Base-by-base conservation (phyloP, 2,113 vertebrate genomes). In the Limnothrissa miodon region DNA sequence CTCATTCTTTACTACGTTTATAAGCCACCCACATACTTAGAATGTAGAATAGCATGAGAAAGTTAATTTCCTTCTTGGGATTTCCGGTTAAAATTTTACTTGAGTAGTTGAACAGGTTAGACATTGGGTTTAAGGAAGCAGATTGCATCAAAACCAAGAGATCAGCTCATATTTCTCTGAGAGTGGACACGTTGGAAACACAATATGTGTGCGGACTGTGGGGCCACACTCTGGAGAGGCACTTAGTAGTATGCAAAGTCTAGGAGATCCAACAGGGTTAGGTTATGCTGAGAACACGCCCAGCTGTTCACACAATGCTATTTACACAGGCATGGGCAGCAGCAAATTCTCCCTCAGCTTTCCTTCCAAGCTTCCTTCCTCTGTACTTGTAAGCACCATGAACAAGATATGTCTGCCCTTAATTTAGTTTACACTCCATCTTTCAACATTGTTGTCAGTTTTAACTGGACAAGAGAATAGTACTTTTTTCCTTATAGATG, bases 221-320 rank as follows among this genome's bases (percentile, higher is more conserved):
- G 11, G 48, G 84, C 56, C 13, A 81, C 25, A 29, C 21, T 17
- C 25, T 29, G 21, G 51, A 66, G 45, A 78, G 13, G 25, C 2
- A 74, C n/a, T 48, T 70, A 45, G 79, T 39, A 48, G n/a, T 39
- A 29, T 78, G 80, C 23, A 79, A 44, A 53, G 33, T 84, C 78
- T 78, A 56, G 59, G 84, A 81, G 79, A 84, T 78, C 81, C 33
- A 56, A 45, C 86, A 85, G n/a, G n/a, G 25, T 62, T 78, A 53
- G n/a, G n/a, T n/a, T n/a, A 15, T 80, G 79, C 78, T 44, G n/a
- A 86, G 82, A 81, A 85, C 85, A 81, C 78, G 80, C 82, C 83
- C 93, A 88, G 90, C 91, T 92, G 90, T 87, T 90, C 91, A 92
- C 89, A 92, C 79, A 90, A 0, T 53, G 78, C 39, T 86, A 90